Evolutionary conservation across 2,797 vertebrate species (phyloP).

Genomic region (Girardinus metallicus): DNA sequence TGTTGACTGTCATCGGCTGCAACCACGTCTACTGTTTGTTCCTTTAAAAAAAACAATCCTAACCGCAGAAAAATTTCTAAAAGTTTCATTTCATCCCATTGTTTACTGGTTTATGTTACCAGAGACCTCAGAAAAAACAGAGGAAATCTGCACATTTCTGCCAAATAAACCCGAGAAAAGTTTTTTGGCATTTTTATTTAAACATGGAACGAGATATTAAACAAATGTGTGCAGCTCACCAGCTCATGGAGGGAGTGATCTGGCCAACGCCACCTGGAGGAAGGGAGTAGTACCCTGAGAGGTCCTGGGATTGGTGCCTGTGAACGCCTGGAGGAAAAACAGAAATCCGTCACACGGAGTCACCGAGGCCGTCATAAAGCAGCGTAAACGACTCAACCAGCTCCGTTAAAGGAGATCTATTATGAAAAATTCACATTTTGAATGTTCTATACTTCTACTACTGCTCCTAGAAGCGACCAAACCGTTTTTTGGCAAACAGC

Average conservation of each 20-base stretch:
- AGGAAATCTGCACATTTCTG: background rate
- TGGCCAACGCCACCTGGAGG: constrained; percentile 91
- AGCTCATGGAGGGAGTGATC: constrained; percentile 94
- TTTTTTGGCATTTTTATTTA: background rate
- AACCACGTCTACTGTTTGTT: background rate
- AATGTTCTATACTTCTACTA: too few species aligned
- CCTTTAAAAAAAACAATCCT: background rate
- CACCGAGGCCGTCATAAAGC: background rate
- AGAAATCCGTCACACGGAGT: constrained; percentile 20
- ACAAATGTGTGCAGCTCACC: constrained; percentile 84
- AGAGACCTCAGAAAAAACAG: background rate
- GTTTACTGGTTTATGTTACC: background rate
- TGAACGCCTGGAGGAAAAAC: constrained; percentile 85
- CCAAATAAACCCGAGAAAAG: background rate
- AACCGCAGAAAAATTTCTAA: background rate
- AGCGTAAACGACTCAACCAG: background rate
- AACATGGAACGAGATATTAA: background rate
- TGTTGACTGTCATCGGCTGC: background rate
- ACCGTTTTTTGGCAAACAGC: too few species aligned
- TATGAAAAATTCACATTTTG: too few species aligned
- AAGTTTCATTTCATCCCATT: background rate
- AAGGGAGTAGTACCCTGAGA: constrained; percentile 93
- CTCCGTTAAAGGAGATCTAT: too few species aligned
- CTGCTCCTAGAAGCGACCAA: too few species aligned
- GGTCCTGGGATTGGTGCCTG: constrained; percentile 93